Percentiles rank a stretch among this genome's conserved stretches.
Conservation (phyloP, 2,113 vertebrate genomes). For the Trichomycterus rosablanca region DNA sequence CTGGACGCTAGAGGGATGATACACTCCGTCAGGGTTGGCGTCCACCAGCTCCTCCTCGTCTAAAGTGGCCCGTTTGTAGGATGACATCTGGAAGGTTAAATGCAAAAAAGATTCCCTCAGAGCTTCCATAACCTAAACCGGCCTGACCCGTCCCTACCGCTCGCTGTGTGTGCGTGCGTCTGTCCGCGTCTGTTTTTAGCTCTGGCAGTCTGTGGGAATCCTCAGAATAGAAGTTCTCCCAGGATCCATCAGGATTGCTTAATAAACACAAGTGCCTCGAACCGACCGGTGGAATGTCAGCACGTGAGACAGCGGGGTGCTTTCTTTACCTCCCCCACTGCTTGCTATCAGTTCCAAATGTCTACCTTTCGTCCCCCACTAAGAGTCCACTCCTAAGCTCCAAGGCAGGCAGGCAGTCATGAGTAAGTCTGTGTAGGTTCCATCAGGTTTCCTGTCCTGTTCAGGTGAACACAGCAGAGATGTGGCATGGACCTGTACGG, state of each 20-base stretch:
- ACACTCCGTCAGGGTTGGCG: conserved; percentile 76
- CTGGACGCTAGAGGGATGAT: conserved; percentile 80
- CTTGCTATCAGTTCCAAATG: conserved; percentile 27
- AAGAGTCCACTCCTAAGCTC: conserved; percentile 24
- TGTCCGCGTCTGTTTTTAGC: conserved; percentile 30
- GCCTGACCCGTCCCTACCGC: no score
- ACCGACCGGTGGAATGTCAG: conserved; percentile 6
- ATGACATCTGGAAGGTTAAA: conserved; percentile 87
- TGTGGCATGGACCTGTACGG: no score
- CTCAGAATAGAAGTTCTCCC: conserved; percentile 32
- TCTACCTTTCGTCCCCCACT: conserved; percentile 10
- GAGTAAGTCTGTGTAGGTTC: not conserved
- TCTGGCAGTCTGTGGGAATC: conserved; percentile 29
- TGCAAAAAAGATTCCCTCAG: conserved; percentile 76
- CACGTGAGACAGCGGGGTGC: not conserved
- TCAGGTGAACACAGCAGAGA: not conserved
- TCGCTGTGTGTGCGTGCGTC: no score
- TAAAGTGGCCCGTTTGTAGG: conserved; percentile 87
- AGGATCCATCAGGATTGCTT: conserved; percentile 49
- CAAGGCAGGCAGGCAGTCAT: conserved; percentile 30
- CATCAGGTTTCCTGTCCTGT: not conserved
- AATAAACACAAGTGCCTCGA: conserved; percentile 23
- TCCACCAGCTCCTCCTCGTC: conserved; percentile 91
- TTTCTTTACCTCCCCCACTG: conserved; percentile 40
- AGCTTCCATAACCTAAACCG: conserved; percentile 55